Conservation (phyloP, 2,797 vertebrate species). For the Sarcophilus harrisii region DNA sequence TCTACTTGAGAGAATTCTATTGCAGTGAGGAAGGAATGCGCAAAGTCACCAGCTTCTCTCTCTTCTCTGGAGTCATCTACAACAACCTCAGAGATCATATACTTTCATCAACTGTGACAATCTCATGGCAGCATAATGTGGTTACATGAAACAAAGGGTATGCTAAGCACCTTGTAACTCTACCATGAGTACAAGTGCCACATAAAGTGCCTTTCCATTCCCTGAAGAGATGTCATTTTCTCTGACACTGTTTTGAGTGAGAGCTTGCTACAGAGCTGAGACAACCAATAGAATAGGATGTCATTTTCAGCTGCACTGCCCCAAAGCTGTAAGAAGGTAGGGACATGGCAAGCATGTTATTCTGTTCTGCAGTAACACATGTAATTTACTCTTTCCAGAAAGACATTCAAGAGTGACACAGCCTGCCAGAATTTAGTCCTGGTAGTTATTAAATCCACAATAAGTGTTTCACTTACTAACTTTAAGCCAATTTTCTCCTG, state of each 20-base stretch:
- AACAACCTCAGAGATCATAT: not conserved
- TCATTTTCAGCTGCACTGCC: not conserved
- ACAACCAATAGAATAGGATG: slow-evolving; percentile 49
- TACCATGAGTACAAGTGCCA: slow-evolving; percentile 28
- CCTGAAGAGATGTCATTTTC: slow-evolving; percentile 40
- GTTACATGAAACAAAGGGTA: not conserved
- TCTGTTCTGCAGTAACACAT: slow-evolving; percentile 38
- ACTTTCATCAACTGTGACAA: slow-evolving; percentile 12
- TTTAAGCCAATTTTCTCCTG: slow-evolving; percentile 29
- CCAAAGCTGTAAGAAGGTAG: slow-evolving; percentile 35
- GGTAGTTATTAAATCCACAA: slow-evolving; percentile 14
- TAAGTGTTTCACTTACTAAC: slow-evolving; percentile 28
- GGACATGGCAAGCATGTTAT: not conserved
- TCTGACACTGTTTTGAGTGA: slow-evolving; percentile 55
- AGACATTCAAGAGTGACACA: slow-evolving; percentile 34
- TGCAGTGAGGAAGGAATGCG: too few species aligned
- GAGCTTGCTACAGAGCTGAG: slow-evolving; percentile 28
- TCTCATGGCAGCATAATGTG: not conserved
- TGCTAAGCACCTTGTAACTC: not conserved
- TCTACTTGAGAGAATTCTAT: not conserved
- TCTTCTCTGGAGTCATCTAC: too few species aligned
- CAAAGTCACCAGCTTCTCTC: too few species aligned
- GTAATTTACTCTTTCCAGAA: slow-evolving; percentile 52
- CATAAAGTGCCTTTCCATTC: slow-evolving; percentile 24
- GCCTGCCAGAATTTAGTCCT: slow-evolving; percentile 12